Evolutionary conservation across 2,888 invertebrate species (phyloP), one percentile per base, ranked within the genome.

Genomic region (Horisme vitalbata): DNA sequence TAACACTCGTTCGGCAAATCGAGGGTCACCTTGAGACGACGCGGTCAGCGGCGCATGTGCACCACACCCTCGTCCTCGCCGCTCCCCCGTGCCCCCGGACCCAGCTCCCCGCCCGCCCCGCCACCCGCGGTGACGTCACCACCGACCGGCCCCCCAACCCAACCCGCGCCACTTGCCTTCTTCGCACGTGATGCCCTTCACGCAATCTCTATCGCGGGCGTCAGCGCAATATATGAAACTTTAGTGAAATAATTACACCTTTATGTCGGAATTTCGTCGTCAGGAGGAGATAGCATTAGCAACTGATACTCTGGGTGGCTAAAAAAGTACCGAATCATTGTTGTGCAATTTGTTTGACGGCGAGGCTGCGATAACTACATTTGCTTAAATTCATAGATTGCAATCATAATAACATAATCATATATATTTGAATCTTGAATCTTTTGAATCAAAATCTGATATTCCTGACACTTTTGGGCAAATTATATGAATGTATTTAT

Each of bases 11-110:
- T 72, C 62, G 66, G 65, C 66, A 69, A 71, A 72, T 67, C 65
- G 75, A 77, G 47, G 87, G 88, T 89, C 88, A 89, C 88, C 88
- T 89, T 89, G 88, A 83, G 70, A 61, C 76, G 60, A 63, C 77
- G 60, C 68, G 65, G 43, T 57, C 56, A 67, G 68, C 69, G 70
- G 85, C 86, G 87, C 88, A 87, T 88, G 88, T 88, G 86, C 86
- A 85, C 85, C 83, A 84, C 86, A 83, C 88, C 86, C 85, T 84
- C 85, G 71, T 60, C 72, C 72, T 61, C 70, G 59, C 59, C 65
- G 61, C 69, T 59, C 71, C 52, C 65, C 47, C 55, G 61, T 52
- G 41, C 56, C 47, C 53, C 41, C 52, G 55, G 10, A 20, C 36
- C 36, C 27, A 12, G 50, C 67, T 45, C 52, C 43, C 57, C 45